Base-by-base conservation (phyloP, 2,113 vertebrate genomes). In the Pleuronectes platessa region DNA sequence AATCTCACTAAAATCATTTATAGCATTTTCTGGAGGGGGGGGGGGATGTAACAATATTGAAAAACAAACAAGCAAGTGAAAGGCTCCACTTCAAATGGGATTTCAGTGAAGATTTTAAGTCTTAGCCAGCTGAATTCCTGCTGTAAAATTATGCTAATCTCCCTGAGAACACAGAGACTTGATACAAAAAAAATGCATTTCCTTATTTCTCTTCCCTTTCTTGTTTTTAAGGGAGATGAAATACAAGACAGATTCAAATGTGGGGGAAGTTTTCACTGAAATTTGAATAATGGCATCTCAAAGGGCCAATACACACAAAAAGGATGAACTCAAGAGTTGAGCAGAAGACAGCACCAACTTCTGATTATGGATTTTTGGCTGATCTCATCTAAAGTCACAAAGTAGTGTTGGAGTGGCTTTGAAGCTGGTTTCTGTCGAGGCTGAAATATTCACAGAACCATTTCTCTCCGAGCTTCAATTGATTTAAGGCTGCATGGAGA, bases 111-210 rank as follows among this genome's bases (percentile, higher is more conserved):
- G 82, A 88, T 91, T 86, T 88, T 53, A 79, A 89, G 89, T 90
- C 68, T 92, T 81, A 90, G 78, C 77, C 45, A 24, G 76, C 83
- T 60, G 27, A 90, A 90, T 87, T 89, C 89, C 83, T 68, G 70
- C 78, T 82, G 68, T 91, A 85, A 90, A 88, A 88, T 82, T 83
- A 86, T 90, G 88, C 73, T 89, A 90, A 92, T 93, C 90, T 62
- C 58, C 51, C 69, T 49, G 56, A 79, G 77, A 89, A 86, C 61
- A 74, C 42, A 71, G 62, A 77, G 54, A 76, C 78, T 76, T 85
- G 76, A 85, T 74, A 23, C 0, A 24, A 64, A 58, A 42, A 75
- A 74, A 68, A 68, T 45, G 64, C 61, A 68, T 83, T 81, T 61
- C 27, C 55, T 75, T 47, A 42, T 79, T 74, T 76, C 18, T 0